These are phyloP conservation scores for Drosophila buzzatii DNA, from an alignment of 2,888 invertebrate genomes.

Conservation along the genomic window DNA sequence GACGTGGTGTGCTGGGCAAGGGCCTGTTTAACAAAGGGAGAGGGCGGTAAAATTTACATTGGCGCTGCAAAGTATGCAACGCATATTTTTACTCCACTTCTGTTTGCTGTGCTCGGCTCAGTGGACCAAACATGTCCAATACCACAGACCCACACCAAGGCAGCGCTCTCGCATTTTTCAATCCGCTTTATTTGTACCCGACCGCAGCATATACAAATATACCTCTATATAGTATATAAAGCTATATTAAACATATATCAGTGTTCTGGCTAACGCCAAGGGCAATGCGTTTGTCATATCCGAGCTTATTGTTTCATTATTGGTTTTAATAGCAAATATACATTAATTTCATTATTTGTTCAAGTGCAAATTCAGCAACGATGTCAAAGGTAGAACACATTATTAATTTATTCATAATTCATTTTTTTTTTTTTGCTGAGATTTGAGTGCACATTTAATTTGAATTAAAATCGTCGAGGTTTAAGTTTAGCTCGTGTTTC, in stretches of 20 bases:
- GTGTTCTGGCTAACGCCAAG: neutral
- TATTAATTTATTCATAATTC: neutral
- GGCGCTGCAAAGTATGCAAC: constrained; percentile 72
- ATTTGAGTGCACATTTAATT: neutral
- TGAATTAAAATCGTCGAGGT: neutral
- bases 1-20: neutral
- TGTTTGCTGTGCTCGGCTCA: constrained; percentile 63
- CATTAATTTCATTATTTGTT: neutral
- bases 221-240: neutral
- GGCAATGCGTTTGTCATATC: neutral
- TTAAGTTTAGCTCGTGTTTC: neutral
- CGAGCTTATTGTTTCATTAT: neutral
- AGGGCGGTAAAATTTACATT: constrained; percentile 66
- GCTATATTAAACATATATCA: too few relatives aligned
- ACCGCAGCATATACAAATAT: constrained; percentile 10
- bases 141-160: constrained; percentile 1
- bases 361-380: neutral
- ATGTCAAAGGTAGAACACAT: neutral
- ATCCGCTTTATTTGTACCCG: constrained; percentile 16
- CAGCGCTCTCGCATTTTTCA: constrained; percentile 87
- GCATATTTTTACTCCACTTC: constrained; percentile 72
- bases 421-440: neutral
- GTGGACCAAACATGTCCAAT: constrained; percentile 34
- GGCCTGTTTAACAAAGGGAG: neutral
- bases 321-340: neutral